Conservation (phyloP, 2,888 invertebrate species). For the Kryphioiulus occultus region DNA sequence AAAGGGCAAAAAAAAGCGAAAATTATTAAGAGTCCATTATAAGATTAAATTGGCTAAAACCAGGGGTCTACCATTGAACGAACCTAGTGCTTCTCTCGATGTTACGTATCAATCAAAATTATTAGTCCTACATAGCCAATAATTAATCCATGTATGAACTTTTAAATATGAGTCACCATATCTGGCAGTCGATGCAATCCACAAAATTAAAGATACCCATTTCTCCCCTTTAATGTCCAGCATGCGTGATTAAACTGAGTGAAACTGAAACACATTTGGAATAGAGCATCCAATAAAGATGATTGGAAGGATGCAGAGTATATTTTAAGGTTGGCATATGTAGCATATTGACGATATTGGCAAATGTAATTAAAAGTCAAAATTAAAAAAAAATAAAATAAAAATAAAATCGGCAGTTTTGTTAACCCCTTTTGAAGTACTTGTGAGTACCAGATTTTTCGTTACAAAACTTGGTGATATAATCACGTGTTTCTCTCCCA, state of each 20-base stretch:
- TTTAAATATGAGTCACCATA: not conserved
- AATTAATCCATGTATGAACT: not conserved
- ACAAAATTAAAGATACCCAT: not conserved
- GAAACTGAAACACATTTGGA: not conserved
- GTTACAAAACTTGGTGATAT: too few species aligned
- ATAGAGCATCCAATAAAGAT: not conserved
- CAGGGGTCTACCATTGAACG: not conserved
- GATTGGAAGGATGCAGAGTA: not conserved
- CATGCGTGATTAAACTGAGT: not conserved
- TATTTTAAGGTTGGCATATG: not conserved
- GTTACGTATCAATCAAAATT: not conserved
- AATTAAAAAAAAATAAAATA: too few species aligned
- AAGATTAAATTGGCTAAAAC: not conserved
- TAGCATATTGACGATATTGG: not conserved
- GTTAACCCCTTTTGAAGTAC: too few species aligned
- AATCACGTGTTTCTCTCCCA: too few species aligned
- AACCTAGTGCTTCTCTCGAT: not conserved
- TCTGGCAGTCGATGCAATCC: not conserved
- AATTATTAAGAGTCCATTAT: not conserved
- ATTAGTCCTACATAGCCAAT: not conserved
- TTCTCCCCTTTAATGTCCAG: not conserved
- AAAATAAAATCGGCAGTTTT: too few species aligned
- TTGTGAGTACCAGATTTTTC: too few species aligned
- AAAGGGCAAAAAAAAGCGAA: not conserved
- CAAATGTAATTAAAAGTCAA: not conserved